These are phyloP conservation scores for Aphelinus atriplicis DNA, from an alignment of 1,140 invertebrate genomes.

Conservation along the genomic window DNA sequence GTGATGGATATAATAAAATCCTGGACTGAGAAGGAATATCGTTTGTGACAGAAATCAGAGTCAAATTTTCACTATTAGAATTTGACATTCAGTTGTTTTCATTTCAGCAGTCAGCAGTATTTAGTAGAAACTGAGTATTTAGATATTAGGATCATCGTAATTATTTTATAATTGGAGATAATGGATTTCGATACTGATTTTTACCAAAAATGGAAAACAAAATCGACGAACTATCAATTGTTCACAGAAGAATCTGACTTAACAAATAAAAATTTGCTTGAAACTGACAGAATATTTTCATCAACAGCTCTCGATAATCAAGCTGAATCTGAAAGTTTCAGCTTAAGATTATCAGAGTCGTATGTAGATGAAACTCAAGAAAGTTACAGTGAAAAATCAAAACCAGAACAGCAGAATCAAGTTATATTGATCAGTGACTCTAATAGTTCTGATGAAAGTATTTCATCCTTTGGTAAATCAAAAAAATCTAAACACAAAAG, in stretches of 20 bases:
- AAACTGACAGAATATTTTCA: constrained; percentile 19
- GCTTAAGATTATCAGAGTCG: constrained; percentile 43
- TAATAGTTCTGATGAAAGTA: constrained; percentile 22
- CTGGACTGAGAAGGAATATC: too few species aligned
- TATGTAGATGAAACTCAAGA: constrained; percentile 33
- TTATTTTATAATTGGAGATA: background rate
- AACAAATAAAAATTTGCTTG: background rate
- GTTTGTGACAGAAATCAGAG: too few species aligned
- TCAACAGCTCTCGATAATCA: constrained; percentile 15
- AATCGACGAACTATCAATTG: constrained; percentile 4
- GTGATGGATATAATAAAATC: too few species aligned
- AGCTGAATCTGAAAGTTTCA: constrained; percentile 30
- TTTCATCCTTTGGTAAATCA: background rate
- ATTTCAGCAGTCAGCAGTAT: too few species aligned
- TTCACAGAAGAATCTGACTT: constrained; percentile 4
- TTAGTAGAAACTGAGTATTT: too few species aligned
- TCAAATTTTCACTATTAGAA: too few species aligned
- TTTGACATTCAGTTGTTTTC: too few species aligned
- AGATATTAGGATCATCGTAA: too few species aligned
- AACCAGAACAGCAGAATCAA: constrained; percentile 2
- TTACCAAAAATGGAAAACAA: constrained; percentile 26
- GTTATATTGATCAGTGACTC: constrained; percentile 49
- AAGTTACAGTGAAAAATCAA: background rate
- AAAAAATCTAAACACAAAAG: background rate
- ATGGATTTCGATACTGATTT: constrained; percentile 26